These are phyloP conservation scores for Cecropterus lyciades DNA, from an alignment of 1,140 invertebrate genomes.

Conservation along the genomic window DNA sequence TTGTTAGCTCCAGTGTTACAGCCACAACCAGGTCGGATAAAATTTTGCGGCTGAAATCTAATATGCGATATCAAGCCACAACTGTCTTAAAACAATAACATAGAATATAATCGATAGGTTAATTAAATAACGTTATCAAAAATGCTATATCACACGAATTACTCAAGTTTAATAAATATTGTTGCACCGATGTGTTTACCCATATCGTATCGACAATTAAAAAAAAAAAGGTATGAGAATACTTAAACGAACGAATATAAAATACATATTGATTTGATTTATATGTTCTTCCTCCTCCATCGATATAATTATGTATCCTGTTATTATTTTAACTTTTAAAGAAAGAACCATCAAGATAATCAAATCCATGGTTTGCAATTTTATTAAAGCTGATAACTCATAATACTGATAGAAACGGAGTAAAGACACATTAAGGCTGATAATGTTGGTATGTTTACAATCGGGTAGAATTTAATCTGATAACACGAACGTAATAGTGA, in stretches of 20 bases:
- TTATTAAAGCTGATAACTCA: slow-evolving; percentile 39
- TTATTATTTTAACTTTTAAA: too few relatives aligned
- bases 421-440: slow-evolving; percentile 42
- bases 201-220: slow-evolving; percentile 10
- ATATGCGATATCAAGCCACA: slow-evolving; percentile 37
- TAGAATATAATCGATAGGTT: not conserved
- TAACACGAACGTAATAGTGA: slow-evolving; percentile 45
- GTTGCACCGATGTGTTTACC: slow-evolving; percentile 27
- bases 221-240: too few relatives aligned
- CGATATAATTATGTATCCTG: too few relatives aligned
- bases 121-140: slow-evolving; percentile 2
- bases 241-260: too few relatives aligned
- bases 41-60: slow-evolving; percentile 37
- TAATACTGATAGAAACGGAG: slow-evolving; percentile 34
- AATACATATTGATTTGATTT: too few relatives aligned
- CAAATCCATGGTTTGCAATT: slow-evolving; percentile 47
- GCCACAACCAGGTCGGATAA: slow-evolving; percentile 40
- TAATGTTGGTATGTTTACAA: slow-evolving; percentile 65
- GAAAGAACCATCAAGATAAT: slow-evolving; percentile 23
- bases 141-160: slow-evolving; percentile 6
- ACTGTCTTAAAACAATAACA: slow-evolving; percentile 24
- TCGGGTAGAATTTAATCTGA: slow-evolving; percentile 54
- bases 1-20: slow-evolving; percentile 1
- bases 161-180: slow-evolving; percentile 42
- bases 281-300: too few relatives aligned